These are phyloP conservation scores for Alloscopus bannaensis DNA, from an alignment of 2,888 invertebrate genomes.

Conservation along the genomic window DNA sequence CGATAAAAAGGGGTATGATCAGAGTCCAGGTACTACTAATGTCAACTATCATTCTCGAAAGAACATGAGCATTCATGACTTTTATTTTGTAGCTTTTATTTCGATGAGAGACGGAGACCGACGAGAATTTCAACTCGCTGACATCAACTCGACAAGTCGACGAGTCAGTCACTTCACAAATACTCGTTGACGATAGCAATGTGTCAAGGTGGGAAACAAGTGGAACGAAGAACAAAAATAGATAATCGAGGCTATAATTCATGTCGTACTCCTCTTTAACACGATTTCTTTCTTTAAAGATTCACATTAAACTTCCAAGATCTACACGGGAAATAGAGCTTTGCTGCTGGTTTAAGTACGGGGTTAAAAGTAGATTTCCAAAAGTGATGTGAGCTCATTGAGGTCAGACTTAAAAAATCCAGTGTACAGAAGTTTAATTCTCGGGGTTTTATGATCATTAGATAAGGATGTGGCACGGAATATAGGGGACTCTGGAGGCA, in stretches of 20 bases:
- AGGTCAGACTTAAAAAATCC: too few relatives aligned
- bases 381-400: not conserved
- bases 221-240: constrained; percentile 38
- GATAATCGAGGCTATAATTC: constrained; percentile 63
- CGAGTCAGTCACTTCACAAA: constrained; percentile 41
- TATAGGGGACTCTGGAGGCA: not conserved
- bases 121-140: constrained; percentile 18
- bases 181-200: constrained; percentile 42
- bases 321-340: too few relatives aligned
- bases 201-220: constrained; percentile 23
- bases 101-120: constrained; percentile 17
- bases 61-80: constrained; percentile 58
- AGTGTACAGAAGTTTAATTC: constrained; percentile 61
- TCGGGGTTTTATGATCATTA: constrained; percentile 62
- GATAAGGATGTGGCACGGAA: constrained; percentile 50
- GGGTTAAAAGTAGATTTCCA: constrained; percentile 48
- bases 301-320: constrained; percentile 46
- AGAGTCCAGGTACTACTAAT: constrained; percentile 57
- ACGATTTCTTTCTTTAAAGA: constrained; percentile 54
- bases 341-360: constrained; percentile 51
- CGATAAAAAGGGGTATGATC: constrained; percentile 55
- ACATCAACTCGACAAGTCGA: constrained; percentile 42
- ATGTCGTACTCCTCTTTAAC: constrained; percentile 47
- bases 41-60: constrained; percentile 40
- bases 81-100: constrained; percentile 41